These are phyloP conservation scores for Caenorhabditis sinica DNA, from an alignment of 2,888 invertebrate species.

Conservation along the genomic window DNA sequence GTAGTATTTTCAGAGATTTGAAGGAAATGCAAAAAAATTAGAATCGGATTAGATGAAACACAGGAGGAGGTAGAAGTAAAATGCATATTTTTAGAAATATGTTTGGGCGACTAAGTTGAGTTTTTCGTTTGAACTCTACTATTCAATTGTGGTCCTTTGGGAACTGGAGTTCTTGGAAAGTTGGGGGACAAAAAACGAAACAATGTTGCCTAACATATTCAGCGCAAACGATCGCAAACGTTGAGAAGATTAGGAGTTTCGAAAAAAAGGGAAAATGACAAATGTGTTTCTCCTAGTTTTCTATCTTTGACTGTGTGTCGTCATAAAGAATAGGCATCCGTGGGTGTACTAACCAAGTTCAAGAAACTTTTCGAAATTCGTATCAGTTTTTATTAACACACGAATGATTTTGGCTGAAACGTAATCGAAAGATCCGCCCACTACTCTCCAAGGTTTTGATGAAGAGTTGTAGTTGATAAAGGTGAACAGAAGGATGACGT, in stretches of 20 bases:
- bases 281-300: conserved; percentile 2
- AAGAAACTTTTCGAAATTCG: neutral
- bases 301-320: neutral
- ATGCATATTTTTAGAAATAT: conserved; percentile 24
- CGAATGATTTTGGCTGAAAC: neutral
- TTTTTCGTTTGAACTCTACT: conserved; percentile 27
- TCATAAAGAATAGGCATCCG: neutral
- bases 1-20: neutral
- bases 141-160: conserved; percentile 43
- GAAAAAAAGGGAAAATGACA: conserved; percentile 25
- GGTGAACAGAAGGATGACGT: neutral
- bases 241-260: conserved; percentile 33
- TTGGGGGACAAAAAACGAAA: conserved; percentile 5
- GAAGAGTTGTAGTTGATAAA: neutral
- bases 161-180: conserved; percentile 42
- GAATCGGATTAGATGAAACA: neutral
- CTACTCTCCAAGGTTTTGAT: neutral
- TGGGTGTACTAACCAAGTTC: neutral
- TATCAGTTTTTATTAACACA: conserved; percentile 25
- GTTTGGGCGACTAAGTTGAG: conserved; percentile 27
- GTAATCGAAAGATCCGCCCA: neutral
- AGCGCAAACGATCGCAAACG: conserved; percentile 29
- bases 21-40: conserved; percentile 4
- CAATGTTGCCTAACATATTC: conserved; percentile 21
- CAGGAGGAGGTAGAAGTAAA: neutral